Evolutionary conservation across 2,113 vertebrate genomes (phyloP), one percentile per base, ranked within the genome.

Genomic region (Seriola rivoliana): DNA sequence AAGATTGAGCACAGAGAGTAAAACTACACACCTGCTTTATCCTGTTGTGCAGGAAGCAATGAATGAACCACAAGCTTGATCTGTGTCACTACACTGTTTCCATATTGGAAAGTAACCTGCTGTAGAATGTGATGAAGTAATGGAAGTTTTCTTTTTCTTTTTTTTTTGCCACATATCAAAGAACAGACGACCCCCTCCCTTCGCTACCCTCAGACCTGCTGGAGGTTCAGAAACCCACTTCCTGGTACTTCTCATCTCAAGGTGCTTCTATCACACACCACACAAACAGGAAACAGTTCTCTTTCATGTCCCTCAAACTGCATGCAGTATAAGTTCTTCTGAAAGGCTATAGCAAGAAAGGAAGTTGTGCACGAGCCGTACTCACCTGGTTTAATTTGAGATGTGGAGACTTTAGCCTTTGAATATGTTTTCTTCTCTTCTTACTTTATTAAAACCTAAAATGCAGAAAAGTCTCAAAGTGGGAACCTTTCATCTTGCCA

Each of bases 201-300:
- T 81, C 21, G 7, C 25, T 78, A 84, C 81, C 71, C 82, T 91
- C 60, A 85, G 68, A 76, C 68, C 54, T 75, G 66, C 75, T 74
- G 55, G 60, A 89, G 90, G 77, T 76, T 89, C 55, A 83, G 71
- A 94, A 92, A 94, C 80, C 93, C 95, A 95, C 94, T 95, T 95
- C 95, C 95, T 94, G 85, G 66, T 84, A 65, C 73, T 82, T 82
- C 63, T 82, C 66, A 38, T 83, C 40, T 93, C 78, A 88, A 93
- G 90, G 90, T 93, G 88, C 72, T 63, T 91, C 79, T 75, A 52
- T 69, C 68, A 55, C 60, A 84, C 71, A 67, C 68, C 86, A n/a
- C 90, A 90, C 91, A 94, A 94, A 95, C 95, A 95, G 94, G 95
- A 95, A 95, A 79, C 91, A 88, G 88, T 76, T 84, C 71, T 87